Evolutionary conservation across 2,113 vertebrate genomes (phyloP), one percentile per base, ranked within the genome.

Genomic region (Porphyrio hochstetteri): DNA sequence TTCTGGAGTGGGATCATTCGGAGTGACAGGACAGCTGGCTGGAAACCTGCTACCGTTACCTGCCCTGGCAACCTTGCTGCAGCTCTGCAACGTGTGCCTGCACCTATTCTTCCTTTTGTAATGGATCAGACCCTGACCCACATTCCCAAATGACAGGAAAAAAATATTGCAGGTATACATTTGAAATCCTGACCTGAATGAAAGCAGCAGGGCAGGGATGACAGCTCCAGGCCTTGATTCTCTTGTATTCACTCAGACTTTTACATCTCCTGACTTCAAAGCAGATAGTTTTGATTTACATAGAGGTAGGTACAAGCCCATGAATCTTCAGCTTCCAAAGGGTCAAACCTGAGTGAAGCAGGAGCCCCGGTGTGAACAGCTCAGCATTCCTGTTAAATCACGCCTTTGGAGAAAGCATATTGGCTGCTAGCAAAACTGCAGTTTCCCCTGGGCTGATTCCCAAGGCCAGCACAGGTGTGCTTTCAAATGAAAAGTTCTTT

Each of bases 171-270:
- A 72, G 59, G 57, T 84, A 28, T 46, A 56, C 25, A 18, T 96
- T 93, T 95, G 94, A 97, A 97, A 95, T 90, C 59, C 90, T 96
- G 94, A 92, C 53, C 68, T 67, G 77, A 96, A 94, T 90, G 94
- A 90, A 97, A 88, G 81, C 89, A 93, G 75, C 71, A 85, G 81
- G 64, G 65, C 61, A 85, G 57, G 75, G 90, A 92, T 87, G 10
- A 82, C 68, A 94, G 90, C 88, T 92, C 8, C 5, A 0, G 88
- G 95, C 83, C 72, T 88, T 77, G 69, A 86, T 88, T 90, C 64
- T 65, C 46, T 67, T 95, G 89, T 92, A 69, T 90, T 90, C 59
- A 42, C 38, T 7, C 59, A 52, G 50, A 68, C 82, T 90, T 95
- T 86, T 93, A 83, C 64, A 77, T 83, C 61, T 81, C 44, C 70